Evolutionary conservation across 2,797 vertebrate genomes (phyloP).

Genomic region (Sebastes alutus): DNA sequence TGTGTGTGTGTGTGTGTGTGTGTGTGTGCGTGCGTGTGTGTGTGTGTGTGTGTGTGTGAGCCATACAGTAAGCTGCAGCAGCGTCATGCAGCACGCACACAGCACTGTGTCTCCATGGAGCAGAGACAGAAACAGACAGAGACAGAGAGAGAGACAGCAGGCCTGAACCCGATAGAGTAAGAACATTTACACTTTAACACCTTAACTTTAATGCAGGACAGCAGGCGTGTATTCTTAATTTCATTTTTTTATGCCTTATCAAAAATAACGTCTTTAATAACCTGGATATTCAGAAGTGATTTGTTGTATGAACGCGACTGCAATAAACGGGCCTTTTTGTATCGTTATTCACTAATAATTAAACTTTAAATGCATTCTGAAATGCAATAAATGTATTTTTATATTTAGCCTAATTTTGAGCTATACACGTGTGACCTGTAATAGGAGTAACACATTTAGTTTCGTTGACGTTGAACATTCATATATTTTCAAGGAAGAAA

Average conservation of each 20-base stretch:
- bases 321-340: background rate
- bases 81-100: constrained; percentile 36
- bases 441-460: background rate
- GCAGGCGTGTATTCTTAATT: constrained; percentile 1
- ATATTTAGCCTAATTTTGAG: background rate
- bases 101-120: constrained; percentile 16
- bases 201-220: background rate
- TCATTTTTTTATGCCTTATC: background rate
- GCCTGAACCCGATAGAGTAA: constrained; percentile 35
- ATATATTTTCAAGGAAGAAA: background rate
- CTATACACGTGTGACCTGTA: background rate
- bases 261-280: background rate
- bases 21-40: background rate
- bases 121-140: background rate
- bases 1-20: background rate
- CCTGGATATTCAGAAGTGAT: background rate
- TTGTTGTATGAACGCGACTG: background rate
- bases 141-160: constrained; percentile 16
- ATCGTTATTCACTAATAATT: background rate
- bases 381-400: background rate
- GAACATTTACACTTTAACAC: constrained; percentile 3
- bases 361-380: background rate
- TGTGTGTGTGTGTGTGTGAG: background rate
- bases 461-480: background rate
- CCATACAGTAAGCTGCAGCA: constrained; percentile 20